A percentile compares a stretch with the other conserved stretches of the same genome.
phyloP scores from a whole-genome alignment of 2,113 vertebrate species.

The Chunga burmeisteri region DNA sequence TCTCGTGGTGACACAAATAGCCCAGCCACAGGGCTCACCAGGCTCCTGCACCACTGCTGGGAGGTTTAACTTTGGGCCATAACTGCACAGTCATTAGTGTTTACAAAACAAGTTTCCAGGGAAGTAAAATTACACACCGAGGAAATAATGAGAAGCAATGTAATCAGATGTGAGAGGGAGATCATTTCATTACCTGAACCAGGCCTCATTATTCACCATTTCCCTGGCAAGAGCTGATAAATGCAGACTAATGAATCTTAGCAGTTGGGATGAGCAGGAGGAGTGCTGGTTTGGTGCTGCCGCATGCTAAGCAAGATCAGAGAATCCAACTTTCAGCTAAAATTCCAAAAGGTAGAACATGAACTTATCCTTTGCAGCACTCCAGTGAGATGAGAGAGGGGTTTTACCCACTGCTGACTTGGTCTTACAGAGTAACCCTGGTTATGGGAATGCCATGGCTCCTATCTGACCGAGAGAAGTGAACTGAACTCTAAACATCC shows the following conservation, averaged over 20 bases:
- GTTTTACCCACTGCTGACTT: neutral
- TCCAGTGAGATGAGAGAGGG: neutral
- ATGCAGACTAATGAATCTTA: constrained; percentile 13
- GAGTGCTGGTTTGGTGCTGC: neutral
- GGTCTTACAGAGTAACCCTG: neutral
- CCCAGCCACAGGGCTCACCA: neutral
- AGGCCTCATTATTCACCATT: constrained; percentile 32
- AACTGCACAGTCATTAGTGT: constrained; percentile 25
- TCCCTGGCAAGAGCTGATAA: constrained; percentile 39
- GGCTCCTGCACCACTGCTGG: neutral
- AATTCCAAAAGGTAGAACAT: neutral
- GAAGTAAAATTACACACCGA: neutral
- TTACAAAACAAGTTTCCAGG: constrained; percentile 39
- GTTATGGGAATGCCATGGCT: accelerated
- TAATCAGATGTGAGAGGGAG: constrained; percentile 20
- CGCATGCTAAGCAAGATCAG: neutral
- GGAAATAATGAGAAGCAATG: constrained; percentile 17
- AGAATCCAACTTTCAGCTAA: neutral
- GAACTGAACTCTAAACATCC: neutral
- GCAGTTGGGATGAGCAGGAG: neutral
- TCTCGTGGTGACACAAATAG: neutral
- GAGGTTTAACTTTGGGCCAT: neutral
- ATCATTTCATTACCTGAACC: constrained; percentile 43
- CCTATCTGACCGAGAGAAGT: neutral
- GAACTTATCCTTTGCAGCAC: neutral